Percentiles rank a stretch among this genome's conserved stretches.
Conservation (phyloP, 2,797 vertebrate genomes). For the Alca torda region DNA sequence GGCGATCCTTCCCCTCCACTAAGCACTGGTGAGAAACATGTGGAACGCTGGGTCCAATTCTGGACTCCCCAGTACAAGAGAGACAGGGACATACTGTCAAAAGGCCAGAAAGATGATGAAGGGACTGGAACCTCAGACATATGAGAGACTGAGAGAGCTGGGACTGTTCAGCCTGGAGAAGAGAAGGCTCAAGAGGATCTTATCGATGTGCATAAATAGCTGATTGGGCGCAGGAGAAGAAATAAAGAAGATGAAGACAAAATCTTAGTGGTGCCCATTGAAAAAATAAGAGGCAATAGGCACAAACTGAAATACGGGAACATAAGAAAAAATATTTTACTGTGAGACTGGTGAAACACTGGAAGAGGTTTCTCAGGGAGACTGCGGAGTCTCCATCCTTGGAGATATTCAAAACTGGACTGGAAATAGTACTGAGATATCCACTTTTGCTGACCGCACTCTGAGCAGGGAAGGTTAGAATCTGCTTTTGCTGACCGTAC, state of each 20-base stretch:
- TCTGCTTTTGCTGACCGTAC: not conserved
- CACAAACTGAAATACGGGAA: not conserved
- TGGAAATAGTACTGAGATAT: not conserved
- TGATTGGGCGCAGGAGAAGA: not conserved
- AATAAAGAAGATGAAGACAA: not conserved
- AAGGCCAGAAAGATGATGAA: not conserved
- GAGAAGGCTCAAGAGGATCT: not conserved
- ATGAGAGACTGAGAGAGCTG: not conserved
- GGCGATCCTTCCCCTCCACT: not conserved
- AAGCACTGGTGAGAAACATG: not conserved
- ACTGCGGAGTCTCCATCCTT: not conserved
- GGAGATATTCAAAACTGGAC: not conserved
- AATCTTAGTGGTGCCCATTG: not conserved
- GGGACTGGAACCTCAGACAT: not conserved
- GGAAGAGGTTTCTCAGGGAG: not conserved
- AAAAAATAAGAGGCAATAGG: not conserved
- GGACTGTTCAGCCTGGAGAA: not conserved
- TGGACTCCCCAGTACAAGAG: not conserved
- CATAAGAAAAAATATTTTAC: not conserved
- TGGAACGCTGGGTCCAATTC: not conserved
- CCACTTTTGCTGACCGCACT: not conserved
- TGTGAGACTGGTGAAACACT: not conserved
- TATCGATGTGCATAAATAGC: not conserved
- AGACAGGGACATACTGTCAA: not conserved
- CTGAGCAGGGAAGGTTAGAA: not conserved